phyloP scores from a whole-genome alignment of 2,888 invertebrate genomes.

The Dusona sp. region DNA sequence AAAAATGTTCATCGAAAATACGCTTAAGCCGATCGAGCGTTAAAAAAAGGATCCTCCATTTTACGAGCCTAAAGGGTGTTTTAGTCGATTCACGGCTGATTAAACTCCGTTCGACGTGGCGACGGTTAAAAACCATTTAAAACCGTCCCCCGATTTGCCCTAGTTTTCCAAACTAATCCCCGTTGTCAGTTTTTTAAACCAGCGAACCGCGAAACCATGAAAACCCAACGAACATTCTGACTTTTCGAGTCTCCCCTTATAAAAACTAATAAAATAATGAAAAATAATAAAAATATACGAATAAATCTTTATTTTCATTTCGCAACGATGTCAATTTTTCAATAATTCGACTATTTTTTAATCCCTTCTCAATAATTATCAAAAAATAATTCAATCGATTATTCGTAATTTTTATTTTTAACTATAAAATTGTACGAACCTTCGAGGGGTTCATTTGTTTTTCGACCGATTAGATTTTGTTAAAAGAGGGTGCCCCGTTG shows the following conservation, averaged over 20 bases:
- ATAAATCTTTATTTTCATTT: not conserved
- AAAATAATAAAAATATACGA: slow-evolving; percentile 24
- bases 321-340: not conserved
- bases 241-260: slow-evolving; percentile 55
- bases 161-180: slow-evolving; percentile 61
- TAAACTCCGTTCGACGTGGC: slow-evolving; percentile 53
- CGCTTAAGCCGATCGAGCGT: slow-evolving; percentile 39
- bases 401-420: not conserved
- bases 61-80: slow-evolving; percentile 52
- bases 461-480: slow-evolving; percentile 61
- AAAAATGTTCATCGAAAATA: slow-evolving; percentile 19
- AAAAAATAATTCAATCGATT: not conserved
- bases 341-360: not conserved
- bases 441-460: slow-evolving; percentile 45
- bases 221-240: slow-evolving; percentile 50
- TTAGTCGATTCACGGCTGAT: slow-evolving; percentile 61
- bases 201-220: slow-evolving; percentile 75
- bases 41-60: slow-evolving; percentile 29
- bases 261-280: slow-evolving; percentile 2
- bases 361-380: not conserved
- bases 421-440: slow-evolving; percentile 10
- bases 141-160: slow-evolving; percentile 58
- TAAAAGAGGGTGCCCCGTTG: slow-evolving; percentile 49
- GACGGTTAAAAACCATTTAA: slow-evolving; percentile 31
- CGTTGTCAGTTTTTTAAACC: slow-evolving; percentile 66